Conservation (phyloP, 2,113 vertebrate genomes). For the Corvus hawaiiensis region DNA sequence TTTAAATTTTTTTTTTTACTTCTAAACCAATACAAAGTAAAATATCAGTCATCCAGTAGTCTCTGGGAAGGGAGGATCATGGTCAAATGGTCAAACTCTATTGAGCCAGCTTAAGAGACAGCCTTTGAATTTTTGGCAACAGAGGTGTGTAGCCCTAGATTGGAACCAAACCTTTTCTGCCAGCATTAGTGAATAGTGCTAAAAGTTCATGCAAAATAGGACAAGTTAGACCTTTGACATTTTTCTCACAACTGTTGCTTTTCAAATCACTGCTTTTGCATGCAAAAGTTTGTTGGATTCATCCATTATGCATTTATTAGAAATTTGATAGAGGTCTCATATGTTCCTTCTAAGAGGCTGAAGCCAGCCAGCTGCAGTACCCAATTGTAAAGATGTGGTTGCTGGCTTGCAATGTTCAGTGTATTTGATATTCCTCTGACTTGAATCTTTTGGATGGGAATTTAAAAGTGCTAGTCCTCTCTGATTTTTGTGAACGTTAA, state of each 20-base stretch:
- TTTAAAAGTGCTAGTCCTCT: not conserved
- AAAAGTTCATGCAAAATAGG: not conserved
- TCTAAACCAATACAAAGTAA: not conserved
- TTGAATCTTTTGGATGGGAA: not conserved
- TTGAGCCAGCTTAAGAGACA: not conserved
- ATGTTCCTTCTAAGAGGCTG: not conserved
- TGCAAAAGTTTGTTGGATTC: not conserved
- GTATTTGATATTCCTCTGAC: not conserved
- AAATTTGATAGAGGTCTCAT: not conserved
- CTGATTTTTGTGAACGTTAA: not conserved
- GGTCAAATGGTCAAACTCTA: not conserved
- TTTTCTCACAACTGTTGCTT: not conserved
- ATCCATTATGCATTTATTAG: not conserved
- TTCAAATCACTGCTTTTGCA: not conserved
- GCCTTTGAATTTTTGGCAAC: not conserved
- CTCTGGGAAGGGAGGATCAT: not conserved
- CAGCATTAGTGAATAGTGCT: not conserved
- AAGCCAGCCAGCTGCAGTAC: not conserved
- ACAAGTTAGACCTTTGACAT: not conserved
- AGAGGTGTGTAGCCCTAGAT: not conserved
- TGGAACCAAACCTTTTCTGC: not conserved
- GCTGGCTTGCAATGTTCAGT: not conserved
- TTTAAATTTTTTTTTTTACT: not conserved
- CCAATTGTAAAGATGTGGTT: not conserved
- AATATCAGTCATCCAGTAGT: not conserved